Conservation (phyloP, 2,888 invertebrate species). For the Rotaria socialis region DNA sequence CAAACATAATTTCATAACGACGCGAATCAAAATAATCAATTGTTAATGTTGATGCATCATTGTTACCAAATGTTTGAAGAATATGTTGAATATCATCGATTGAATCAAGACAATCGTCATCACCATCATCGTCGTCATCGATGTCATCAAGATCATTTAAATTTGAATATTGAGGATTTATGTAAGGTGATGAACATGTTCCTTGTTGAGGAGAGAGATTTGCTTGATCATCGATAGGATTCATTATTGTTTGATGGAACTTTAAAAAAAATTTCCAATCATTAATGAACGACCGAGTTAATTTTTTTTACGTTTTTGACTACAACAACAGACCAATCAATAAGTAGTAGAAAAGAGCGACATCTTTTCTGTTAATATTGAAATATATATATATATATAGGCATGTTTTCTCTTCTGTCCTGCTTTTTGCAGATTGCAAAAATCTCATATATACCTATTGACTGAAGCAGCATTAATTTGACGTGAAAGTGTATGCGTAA, state of each 20-base stretch:
- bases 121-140: background rate
- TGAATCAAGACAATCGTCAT: background rate
- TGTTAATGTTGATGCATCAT: background rate
- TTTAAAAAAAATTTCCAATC: too few species aligned
- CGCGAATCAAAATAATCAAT: slow-evolving; percentile 30
- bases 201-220: background rate
- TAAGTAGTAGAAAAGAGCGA: background rate
- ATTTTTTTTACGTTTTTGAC: background rate
- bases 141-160: background rate
- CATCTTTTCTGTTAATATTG: background rate
- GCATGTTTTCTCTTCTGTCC: too few species aligned
- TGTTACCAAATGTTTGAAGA: background rate
- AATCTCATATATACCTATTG: too few species aligned
- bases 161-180: background rate
- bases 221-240: background rate
- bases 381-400: too few species aligned
- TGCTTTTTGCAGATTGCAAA: too few species aligned
- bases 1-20: slow-evolving; percentile 26
- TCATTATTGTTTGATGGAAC: background rate
- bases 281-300: background rate
- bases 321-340: background rate
- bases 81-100: slow-evolving; percentile 29
- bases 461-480: too few species aligned
- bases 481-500: too few species aligned
- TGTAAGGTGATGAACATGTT: background rate